Conservation (phyloP, 2,113 vertebrate species). For the Euleptes europaea region DNA sequence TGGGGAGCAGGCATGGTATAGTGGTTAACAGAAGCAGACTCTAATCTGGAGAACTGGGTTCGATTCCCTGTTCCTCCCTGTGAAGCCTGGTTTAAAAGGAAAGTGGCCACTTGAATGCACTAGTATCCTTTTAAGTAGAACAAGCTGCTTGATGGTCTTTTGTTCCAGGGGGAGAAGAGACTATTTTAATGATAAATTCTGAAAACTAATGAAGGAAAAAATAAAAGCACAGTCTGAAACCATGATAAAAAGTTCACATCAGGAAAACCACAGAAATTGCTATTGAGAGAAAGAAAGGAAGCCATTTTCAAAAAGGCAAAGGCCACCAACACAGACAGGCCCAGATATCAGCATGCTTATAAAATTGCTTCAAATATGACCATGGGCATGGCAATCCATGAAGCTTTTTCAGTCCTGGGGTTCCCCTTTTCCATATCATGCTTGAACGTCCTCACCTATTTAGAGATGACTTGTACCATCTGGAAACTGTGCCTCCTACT, state of each 20-base stretch:
- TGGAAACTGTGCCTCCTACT: not conserved
- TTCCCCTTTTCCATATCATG: not conserved
- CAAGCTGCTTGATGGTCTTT: rapidly evolving
- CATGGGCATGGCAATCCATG: not conserved
- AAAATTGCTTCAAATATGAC: not conserved
- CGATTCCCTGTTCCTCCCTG: too few relatives aligned
- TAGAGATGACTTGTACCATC: not conserved
- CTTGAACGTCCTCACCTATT: too few relatives aligned
- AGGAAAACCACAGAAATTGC: not conserved
- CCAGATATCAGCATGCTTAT: not conserved
- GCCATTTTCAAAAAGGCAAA: not conserved
- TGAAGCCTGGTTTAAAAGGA: slow-evolving; percentile 4
- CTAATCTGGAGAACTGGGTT: too few relatives aligned
- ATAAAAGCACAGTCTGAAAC: not conserved
- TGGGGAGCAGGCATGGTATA: too few relatives aligned
- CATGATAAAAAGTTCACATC: not conserved
- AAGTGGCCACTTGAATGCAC: not conserved
- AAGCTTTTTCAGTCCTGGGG: not conserved
- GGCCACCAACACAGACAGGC: too few relatives aligned
- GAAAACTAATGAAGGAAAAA: not conserved
- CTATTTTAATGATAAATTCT: not conserved
- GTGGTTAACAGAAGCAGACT: too few relatives aligned
- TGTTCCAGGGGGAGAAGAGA: not conserved
- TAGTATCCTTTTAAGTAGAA: not conserved
- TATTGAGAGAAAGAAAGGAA: not conserved